A percentile compares a stretch with the other conserved stretches of the same genome.
These are phyloP conservation scores for Cynodonichthys magdalenae DNA, from an alignment of 2,797 vertebrate genomes.

Conservation along the genomic window DNA sequence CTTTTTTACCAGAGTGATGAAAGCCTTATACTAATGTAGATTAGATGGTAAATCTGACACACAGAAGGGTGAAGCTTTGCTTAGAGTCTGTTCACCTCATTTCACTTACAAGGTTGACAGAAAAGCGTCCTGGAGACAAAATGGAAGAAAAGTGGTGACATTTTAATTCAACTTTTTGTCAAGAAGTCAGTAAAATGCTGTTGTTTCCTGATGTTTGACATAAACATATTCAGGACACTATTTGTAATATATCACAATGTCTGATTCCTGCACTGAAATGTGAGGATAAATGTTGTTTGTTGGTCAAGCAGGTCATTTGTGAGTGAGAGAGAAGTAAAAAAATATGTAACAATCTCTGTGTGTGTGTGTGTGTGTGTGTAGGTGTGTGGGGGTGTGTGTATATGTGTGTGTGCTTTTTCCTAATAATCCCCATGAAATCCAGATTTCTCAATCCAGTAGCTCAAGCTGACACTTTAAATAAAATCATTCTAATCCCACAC, in stretches of 20 bases:
- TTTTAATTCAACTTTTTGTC: too few relatives aligned
- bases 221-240: background rate
- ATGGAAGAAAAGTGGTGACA: background rate
- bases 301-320: conserved; percentile 76
- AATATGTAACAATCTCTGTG: conserved; percentile 33
- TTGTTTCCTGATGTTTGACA: background rate
- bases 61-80: conserved; percentile 66
- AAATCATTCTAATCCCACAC: conserved; percentile 99
- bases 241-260: conserved; percentile 43
- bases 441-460: conserved; percentile 95
- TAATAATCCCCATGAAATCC: conserved; percentile 98
- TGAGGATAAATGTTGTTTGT: conserved; percentile 67
- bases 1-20: conserved; percentile 50
- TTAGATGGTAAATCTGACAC: conserved; percentile 78
- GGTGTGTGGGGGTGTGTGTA: too few relatives aligned
- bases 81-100: conserved; percentile 66
- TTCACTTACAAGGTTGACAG: conserved; percentile 55
- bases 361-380: conserved; percentile 7
- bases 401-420: background rate
- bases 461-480: conserved; percentile 99
- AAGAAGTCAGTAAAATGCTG: too few relatives aligned
- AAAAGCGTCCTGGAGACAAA: conserved; percentile 8
- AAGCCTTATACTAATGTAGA: conserved; percentile 82
- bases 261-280: conserved; percentile 31
- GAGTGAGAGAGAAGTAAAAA: conserved; percentile 60